Percentiles rank a stretch among this genome's conserved stretches.
Conservation (phyloP, 2,888 invertebrate genomes). For the Ectropis crepuscularia region DNA sequence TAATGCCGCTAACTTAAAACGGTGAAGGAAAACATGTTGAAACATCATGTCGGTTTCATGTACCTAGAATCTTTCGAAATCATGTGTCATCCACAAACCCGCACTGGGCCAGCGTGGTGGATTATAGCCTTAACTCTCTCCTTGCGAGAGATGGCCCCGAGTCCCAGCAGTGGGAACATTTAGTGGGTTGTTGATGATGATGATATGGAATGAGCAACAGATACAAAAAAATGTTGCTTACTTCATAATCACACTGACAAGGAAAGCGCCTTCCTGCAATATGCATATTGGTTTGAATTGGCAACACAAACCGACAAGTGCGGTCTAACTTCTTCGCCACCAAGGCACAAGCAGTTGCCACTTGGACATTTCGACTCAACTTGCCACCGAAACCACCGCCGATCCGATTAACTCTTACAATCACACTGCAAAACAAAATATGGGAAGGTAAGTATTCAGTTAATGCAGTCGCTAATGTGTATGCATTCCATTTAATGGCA, state of each 20-base stretch:
- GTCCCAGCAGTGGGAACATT: too few species aligned
- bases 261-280: constrained; percentile 83
- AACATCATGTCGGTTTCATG: too few species aligned
- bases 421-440: constrained; percentile 71
- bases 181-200: too few species aligned
- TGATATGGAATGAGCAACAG: too few species aligned
- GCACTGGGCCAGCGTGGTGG: too few species aligned
- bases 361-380: constrained; percentile 83
- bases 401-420: constrained; percentile 85
- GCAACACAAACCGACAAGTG: constrained; percentile 86
- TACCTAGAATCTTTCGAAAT: too few species aligned
- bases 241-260: constrained; percentile 84
- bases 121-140: too few species aligned
- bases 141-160: too few species aligned
- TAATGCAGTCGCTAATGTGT: not conserved
- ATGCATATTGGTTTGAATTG: constrained; percentile 86
- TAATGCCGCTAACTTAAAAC: too few species aligned
- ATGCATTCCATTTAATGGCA: too few species aligned
- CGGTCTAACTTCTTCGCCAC: constrained; percentile 82
- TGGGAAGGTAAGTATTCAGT: not conserved
- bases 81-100: too few species aligned
- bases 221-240: constrained; percentile 52
- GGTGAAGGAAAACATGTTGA: too few species aligned
- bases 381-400: constrained; percentile 88
- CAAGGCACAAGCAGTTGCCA: constrained; percentile 86